Conservation (phyloP, 2,113 vertebrate species). For the Cariama cristata region DNA sequence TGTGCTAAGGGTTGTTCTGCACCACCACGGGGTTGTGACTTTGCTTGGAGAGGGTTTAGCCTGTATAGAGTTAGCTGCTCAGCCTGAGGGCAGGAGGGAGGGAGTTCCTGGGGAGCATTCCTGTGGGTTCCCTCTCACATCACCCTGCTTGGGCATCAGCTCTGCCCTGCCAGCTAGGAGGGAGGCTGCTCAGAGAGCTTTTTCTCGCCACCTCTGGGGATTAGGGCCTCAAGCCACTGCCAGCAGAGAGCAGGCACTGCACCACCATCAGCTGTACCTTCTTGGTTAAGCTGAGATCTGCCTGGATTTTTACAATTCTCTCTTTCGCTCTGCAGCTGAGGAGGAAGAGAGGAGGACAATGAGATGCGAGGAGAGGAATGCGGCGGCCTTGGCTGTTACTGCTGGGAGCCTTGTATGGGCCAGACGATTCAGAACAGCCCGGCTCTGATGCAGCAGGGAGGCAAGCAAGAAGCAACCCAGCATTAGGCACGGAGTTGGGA, state of each 20-base stretch:
- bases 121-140: slow-evolving; percentile 13
- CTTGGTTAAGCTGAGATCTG: not conserved
- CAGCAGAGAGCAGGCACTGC: not conserved
- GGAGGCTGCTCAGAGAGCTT: not conserved
- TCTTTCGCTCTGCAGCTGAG: not conserved
- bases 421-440: not conserved
- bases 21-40: not conserved
- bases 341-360: not conserved
- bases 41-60: not conserved
- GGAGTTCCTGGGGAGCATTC: slow-evolving; percentile 3
- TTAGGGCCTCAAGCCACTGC: not conserved
- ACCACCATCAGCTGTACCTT: not conserved
- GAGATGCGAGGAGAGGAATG: slow-evolving; percentile 17
- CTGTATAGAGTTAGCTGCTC: not conserved
- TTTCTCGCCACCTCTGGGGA: not conserved
- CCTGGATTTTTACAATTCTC: not conserved
- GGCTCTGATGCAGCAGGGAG: not conserved
- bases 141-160: not conserved
- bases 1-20: not conserved
- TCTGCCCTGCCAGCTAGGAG: not conserved
- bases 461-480: not conserved
- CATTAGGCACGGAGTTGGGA: not conserved
- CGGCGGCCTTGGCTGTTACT: not conserved
- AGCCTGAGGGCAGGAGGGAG: not conserved
- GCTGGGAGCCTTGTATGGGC: not conserved